A percentile compares a stretch with the other conserved stretches of the same genome.
These are phyloP conservation scores for Willisornis vidua DNA, from an alignment of 2,113 vertebrate species.

Conservation along the genomic window DNA sequence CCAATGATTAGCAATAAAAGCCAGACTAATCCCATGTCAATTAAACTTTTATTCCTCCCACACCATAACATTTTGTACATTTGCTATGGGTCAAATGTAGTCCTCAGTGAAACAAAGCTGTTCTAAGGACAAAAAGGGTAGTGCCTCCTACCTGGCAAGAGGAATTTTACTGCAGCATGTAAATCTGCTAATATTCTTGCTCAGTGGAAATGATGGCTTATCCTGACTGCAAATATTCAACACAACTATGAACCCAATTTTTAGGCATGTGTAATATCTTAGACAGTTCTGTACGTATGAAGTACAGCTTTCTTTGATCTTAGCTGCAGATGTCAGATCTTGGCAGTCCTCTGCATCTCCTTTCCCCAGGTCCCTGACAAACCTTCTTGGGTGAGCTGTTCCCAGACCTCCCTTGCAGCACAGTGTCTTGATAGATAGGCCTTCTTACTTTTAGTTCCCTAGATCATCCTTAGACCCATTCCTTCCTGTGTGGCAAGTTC, in stretches of 20 bases:
- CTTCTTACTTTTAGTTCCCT: not conserved
- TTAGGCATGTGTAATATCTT: not conserved
- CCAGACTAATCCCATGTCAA: not conserved
- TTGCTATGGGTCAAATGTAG: not conserved
- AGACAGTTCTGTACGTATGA: not conserved
- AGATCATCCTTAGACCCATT: not conserved
- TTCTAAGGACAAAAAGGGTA: not conserved
- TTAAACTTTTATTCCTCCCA: constrained; percentile 31
- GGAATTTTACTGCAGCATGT: not conserved
- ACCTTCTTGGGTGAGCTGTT: not conserved
- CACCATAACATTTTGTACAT: not conserved
- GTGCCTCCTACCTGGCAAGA: not conserved
- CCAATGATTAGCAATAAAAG: constrained; percentile 4
- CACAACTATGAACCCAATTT: not conserved
- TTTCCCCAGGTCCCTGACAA: not conserved
- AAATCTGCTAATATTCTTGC: not conserved
- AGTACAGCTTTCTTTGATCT: not conserved
- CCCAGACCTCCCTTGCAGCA: not conserved
- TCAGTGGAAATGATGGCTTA: not conserved
- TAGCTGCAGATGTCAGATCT: not conserved
- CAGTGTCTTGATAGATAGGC: not conserved
- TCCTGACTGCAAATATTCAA: not conserved
- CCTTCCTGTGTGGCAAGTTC: not conserved
- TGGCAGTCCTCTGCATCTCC: not conserved
- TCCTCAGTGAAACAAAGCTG: not conserved